Conservation (phyloP, 1,140 invertebrate genomes). For the Yoshiicerus persimilis region DNA sequence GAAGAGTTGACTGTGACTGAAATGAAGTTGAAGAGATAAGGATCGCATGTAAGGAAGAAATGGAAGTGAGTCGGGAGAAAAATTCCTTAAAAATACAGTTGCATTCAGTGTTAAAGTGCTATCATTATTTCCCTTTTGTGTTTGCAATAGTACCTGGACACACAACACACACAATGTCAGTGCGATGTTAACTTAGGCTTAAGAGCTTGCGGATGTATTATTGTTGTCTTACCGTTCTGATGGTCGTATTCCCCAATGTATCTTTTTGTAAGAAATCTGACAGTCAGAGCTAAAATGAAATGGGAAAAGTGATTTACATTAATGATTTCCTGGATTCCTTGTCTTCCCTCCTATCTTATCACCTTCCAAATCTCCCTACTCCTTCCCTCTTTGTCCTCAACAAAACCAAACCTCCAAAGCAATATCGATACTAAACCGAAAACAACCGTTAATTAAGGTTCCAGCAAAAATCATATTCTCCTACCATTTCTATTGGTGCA, state of each 20-base stretch:
- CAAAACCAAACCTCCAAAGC: background rate
- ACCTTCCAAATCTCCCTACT: background rate
- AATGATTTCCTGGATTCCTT: background rate
- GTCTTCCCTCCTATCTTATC: background rate
- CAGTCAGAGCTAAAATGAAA: constrained; percentile 71
- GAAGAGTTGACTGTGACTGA: background rate
- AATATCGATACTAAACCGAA: background rate
- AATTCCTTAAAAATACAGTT: background rate
- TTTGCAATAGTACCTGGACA: background rate
- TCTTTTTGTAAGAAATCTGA: constrained; percentile 81
- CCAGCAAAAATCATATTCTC: background rate
- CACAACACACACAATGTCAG: background rate
- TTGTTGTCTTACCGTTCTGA: constrained; percentile 70
- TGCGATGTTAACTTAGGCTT: background rate
- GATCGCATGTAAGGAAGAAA: background rate
- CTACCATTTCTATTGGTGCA: too few relatives aligned
- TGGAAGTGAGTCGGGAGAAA: background rate
- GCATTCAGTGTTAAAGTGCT: background rate
- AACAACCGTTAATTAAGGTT: background rate
- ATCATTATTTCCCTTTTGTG: background rate
- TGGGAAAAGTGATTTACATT: constrained; percentile 39
- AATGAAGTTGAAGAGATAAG: background rate
- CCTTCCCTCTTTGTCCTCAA: background rate
- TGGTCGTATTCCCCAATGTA: constrained; percentile 94
- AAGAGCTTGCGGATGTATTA: background rate